Percentiles rank a stretch among this genome's conserved stretches.
These are phyloP conservation scores for Glaucopsyche alexis DNA, from an alignment of 2,888 invertebrate genomes.

Conservation along the genomic window DNA sequence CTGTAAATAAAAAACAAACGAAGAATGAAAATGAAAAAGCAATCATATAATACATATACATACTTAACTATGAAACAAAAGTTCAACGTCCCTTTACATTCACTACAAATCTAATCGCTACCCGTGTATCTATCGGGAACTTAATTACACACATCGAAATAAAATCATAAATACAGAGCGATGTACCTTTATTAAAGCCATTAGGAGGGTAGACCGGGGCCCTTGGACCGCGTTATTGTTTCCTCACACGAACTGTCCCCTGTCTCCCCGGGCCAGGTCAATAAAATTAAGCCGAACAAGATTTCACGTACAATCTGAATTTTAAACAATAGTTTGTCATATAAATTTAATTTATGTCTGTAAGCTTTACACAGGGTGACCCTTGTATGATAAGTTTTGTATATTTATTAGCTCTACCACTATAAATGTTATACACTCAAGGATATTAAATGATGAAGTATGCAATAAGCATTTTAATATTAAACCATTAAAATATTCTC, in stretches of 20 bases:
- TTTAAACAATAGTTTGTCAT: conserved; percentile 79
- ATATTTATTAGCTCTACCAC: background rate
- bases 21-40: no score
- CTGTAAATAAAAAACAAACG: no score
- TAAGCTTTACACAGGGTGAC: conserved; percentile 51
- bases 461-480: no score
- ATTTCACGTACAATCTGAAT: conserved; percentile 79
- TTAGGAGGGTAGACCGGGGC: conserved; percentile 61
- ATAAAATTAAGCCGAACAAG: conserved; percentile 74
- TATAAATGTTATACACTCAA: background rate
- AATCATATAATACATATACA: no score
- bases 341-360: conserved; percentile 73
- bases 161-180: conserved; percentile 73
- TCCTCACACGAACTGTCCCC: conserved; percentile 57
- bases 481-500: no score
- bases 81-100: background rate
- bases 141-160: conserved; percentile 77
- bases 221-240: conserved; percentile 68
- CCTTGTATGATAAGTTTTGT: conserved; percentile 16
- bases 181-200: conserved; percentile 78
- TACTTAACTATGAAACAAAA: no score
- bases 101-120: background rate
- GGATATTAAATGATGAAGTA: background rate
- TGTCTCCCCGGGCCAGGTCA: conserved; percentile 56
- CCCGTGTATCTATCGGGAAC: conserved; percentile 57